Percentiles rank a stretch among this genome's conserved stretches.
Conservation (phyloP, 2,113 vertebrate species). For the Alethe castanea region DNA sequence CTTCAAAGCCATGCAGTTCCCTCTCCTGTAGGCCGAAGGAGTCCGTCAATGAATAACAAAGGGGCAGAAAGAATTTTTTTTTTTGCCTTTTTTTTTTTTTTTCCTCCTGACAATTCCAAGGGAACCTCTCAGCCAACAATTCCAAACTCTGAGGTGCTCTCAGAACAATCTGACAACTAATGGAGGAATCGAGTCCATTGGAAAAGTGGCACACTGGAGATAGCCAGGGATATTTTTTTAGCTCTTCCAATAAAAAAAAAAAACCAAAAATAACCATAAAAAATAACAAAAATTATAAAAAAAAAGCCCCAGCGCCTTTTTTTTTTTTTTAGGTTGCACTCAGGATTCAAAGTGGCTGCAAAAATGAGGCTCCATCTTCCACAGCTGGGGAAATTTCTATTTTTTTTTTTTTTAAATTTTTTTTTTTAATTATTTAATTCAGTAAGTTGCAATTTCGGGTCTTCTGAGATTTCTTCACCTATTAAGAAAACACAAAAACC, state of each 20-base stretch:
- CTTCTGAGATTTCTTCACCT: conserved; percentile 88
- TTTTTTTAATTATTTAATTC: conserved; percentile 57
- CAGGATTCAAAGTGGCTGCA: conserved; percentile 67
- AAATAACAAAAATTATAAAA: neutral
- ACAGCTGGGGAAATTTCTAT: conserved; percentile 59
- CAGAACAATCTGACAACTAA: conserved; percentile 74
- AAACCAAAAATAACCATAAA: too few relatives aligned
- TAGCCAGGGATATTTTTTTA: conserved; percentile 74
- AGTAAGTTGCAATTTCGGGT: conserved; percentile 83
- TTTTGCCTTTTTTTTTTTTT: neutral
- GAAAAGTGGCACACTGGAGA: conserved; percentile 74
- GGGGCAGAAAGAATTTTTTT: conserved; percentile 77
- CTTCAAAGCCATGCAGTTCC: conserved; percentile 79
- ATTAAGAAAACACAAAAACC: conserved; percentile 82
- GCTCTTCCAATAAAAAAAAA: conserved; percentile 26
- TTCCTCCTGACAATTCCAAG: conserved; percentile 82
- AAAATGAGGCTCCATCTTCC: conserved; percentile 82
- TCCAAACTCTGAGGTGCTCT: conserved; percentile 77
- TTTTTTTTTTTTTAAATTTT: neutral
- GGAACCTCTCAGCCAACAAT: conserved; percentile 77
- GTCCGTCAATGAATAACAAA: conserved; percentile 93
- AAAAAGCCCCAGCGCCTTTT: conserved; percentile 24
- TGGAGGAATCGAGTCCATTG: conserved; percentile 78
- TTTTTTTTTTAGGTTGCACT: conserved; percentile 54
- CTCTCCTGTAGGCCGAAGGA: conserved; percentile 92